phyloP scores from a whole-genome alignment of 1,140 invertebrate genomes.

The Plectus sambesii region DNA sequence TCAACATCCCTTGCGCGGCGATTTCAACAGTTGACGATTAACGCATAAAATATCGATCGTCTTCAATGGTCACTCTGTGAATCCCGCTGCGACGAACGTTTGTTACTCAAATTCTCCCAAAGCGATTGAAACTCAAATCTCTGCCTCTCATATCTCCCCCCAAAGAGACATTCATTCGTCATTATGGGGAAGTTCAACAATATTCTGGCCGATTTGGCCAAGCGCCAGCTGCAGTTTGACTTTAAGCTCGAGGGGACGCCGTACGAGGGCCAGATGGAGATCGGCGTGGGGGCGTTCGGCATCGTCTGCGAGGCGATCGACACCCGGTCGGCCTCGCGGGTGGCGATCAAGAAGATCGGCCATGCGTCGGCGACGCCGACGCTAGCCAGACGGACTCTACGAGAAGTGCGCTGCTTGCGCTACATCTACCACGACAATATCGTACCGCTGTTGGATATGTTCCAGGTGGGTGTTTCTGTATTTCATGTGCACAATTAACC shows the following conservation, averaged over 20 bases:
- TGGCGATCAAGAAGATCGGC: conserved; percentile 52
- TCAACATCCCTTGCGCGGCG: too few relatives aligned
- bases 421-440: conserved; percentile 52
- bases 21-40: too few relatives aligned
- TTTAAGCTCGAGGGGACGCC: too few relatives aligned
- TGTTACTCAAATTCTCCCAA: too few relatives aligned
- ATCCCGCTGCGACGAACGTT: conserved; percentile 13
- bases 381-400: conserved; percentile 49
- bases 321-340: conserved; percentile 42
- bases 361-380: conserved; percentile 42
- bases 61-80: too few relatives aligned
- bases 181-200: conserved; percentile 28
- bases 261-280: too few relatives aligned
- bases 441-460: conserved; percentile 49
- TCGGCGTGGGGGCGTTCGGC: conserved; percentile 46
- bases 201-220: conserved; percentile 24
- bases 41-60: too few relatives aligned
- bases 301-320: conserved; percentile 48
- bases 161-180: too few relatives aligned
- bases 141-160: too few relatives aligned
- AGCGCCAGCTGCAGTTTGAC: conserved; percentile 22
- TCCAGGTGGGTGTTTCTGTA: too few relatives aligned
- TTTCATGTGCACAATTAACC: too few relatives aligned
- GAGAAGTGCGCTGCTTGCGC: conserved; percentile 51
- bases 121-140: too few relatives aligned